Conservation (phyloP, 2,888 invertebrate species). For the Drosophila yooni region DNA sequence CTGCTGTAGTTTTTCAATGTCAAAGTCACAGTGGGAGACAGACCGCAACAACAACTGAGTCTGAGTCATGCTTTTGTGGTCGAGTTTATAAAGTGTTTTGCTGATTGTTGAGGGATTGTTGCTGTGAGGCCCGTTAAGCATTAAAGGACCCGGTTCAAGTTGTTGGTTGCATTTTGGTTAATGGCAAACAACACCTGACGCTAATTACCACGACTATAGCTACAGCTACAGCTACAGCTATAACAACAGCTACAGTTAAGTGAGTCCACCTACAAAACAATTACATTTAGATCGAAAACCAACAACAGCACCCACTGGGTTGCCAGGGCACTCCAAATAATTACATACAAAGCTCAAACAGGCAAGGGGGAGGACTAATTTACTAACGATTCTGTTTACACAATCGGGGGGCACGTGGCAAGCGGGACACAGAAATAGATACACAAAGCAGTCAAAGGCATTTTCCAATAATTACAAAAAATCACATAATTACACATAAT, state of each 20-base stretch:
- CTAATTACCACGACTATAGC: slow-evolving; percentile 57
- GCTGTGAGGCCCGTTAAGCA: not conserved
- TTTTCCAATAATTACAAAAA: slow-evolving; percentile 77
- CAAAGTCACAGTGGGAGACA: slow-evolving; percentile 60
- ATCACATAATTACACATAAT: slow-evolving; percentile 78
- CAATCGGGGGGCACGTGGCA: slow-evolving; percentile 56
- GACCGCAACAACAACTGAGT: not conserved
- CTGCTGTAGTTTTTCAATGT: slow-evolving; percentile 71
- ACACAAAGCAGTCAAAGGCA: slow-evolving; percentile 43
- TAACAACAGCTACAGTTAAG: slow-evolving; percentile 28
- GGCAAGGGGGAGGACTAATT: slow-evolving; percentile 47
- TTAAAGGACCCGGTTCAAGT: slow-evolving; percentile 1
- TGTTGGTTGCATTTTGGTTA: slow-evolving; percentile 7
- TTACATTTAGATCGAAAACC: slow-evolving; percentile 62
- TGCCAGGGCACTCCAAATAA: slow-evolving; percentile 71
- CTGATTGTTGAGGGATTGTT: slow-evolving; percentile 28
- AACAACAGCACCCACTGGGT: slow-evolving; percentile 30
- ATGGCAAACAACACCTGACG: slow-evolving; percentile 59
- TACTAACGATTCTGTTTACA: slow-evolving; percentile 64
- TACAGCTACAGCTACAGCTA: slow-evolving; percentile 5
- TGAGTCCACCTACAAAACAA: slow-evolving; percentile 53
- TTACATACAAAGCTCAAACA: slow-evolving; percentile 52
- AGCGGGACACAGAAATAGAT: slow-evolving; percentile 28
- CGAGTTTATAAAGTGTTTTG: slow-evolving; percentile 42
- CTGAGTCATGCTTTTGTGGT: slow-evolving; percentile 61